These are phyloP conservation scores for Orbicella faveolata DNA, from an alignment of 64 coral and sea anemone genomes.

Conservation along the genomic window DNA sequence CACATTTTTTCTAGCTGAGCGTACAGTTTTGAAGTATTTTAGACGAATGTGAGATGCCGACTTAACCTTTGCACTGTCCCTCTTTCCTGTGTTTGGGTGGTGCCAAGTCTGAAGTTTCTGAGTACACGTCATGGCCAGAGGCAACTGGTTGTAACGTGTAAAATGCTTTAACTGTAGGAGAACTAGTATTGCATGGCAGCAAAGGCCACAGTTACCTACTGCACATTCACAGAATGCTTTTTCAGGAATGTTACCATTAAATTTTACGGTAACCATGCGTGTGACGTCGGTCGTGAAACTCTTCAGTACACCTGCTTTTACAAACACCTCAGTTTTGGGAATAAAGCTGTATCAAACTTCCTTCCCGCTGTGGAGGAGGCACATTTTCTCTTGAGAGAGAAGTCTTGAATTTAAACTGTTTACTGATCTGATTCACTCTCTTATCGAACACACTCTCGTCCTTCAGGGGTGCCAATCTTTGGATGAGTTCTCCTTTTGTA, in stretches of 20 bases:
- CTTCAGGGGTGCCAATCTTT: constrained; percentile 22
- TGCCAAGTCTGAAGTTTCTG: constrained; percentile 42
- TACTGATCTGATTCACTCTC: constrained; percentile 21
- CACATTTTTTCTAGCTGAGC: constrained; percentile 28
- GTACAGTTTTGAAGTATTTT: constrained; percentile 26
- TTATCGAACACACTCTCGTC: background rate
- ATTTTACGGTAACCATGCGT: background rate
- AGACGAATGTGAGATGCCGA: constrained; percentile 34
- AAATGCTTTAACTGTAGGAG: constrained; percentile 18
- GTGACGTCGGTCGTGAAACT: constrained; percentile 22
- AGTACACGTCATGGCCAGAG: constrained; percentile 36
- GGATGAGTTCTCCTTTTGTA: constrained; percentile 29
- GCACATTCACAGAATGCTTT: constrained; percentile 38
- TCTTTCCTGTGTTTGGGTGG: constrained; percentile 37
- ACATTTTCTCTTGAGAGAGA: constrained; percentile 28
- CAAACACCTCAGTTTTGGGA: background rate
- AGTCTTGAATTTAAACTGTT: constrained; percentile 42
- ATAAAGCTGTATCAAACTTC: constrained; percentile 26
- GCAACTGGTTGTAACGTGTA: background rate
- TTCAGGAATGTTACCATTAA: constrained; percentile 17
- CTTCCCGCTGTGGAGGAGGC: constrained; percentile 38
- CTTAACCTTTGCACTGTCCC: constrained; percentile 9
- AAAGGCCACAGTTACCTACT: constrained; percentile 3
- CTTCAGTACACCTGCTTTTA: constrained; percentile 24
- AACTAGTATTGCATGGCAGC: constrained; percentile 22